Evolutionary conservation across 2,797 vertebrate genomes (phyloP).

Genomic region (Rachycentron canadum): DNA sequence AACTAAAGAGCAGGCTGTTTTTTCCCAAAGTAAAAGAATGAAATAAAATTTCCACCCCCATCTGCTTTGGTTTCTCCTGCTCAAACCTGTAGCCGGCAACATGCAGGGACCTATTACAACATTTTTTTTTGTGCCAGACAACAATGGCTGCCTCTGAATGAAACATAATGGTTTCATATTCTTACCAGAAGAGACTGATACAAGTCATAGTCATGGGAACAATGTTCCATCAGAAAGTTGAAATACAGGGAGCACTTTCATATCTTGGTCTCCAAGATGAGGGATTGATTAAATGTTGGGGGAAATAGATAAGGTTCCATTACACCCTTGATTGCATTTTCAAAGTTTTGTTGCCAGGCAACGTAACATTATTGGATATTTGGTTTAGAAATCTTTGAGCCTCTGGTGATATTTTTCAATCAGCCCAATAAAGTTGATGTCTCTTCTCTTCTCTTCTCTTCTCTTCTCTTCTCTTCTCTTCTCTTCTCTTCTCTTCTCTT

Average conservation of each 20-base stretch:
- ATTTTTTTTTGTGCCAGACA: constrained; percentile 1
- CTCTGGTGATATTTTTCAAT: constrained; percentile 63
- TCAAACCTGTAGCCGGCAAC: neutral
- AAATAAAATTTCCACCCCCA: neutral
- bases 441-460: neutral
- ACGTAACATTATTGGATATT: constrained; percentile 71
- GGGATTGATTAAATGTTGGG: constrained; percentile 64
- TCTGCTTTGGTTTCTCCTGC: neutral
- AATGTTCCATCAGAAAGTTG: neutral
- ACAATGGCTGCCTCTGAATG: neutral
- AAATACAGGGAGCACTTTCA: constrained; percentile 17
- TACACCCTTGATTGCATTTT: constrained; percentile 72
- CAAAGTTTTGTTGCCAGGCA: constrained; percentile 71
- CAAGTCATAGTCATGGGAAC: constrained; percentile 1
- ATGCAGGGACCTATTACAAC: neutral
- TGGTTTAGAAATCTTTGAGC: constrained; percentile 62
- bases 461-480: too few species aligned
- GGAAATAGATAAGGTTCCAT: constrained; percentile 66
- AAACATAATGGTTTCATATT: constrained; percentile 2
- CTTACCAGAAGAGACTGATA: neutral
- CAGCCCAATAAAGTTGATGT: constrained; percentile 66
- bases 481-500: too few species aligned
- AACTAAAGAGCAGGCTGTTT: neutral
- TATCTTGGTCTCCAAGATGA: constrained; percentile 24
- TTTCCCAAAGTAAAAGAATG: neutral